phyloP scores from a whole-genome alignment of 1,140 invertebrate species.

The Trichogramma pretiosum region DNA sequence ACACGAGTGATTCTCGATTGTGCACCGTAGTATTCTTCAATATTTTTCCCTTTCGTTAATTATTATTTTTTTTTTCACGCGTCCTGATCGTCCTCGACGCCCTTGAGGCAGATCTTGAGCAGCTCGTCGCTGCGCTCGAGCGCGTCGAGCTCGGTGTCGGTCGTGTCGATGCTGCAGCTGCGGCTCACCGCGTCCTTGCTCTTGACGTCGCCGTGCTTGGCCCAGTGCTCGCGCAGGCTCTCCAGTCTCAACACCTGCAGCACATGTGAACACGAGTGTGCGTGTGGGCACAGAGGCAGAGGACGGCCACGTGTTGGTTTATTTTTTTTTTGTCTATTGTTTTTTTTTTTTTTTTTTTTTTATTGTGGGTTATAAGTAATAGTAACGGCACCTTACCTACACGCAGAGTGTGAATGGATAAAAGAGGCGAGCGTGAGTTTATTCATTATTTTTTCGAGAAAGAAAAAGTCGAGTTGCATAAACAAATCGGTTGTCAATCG shows the following conservation, averaged over 20 bases:
- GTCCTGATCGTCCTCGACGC: constrained; percentile 24
- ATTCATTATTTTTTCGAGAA: too few species aligned
- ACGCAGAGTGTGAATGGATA: too few species aligned
- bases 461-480: too few species aligned
- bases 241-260: constrained; percentile 60
- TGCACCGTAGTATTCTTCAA: background rate
- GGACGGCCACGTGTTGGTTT: too few species aligned
- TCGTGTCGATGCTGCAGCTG: constrained; percentile 44
- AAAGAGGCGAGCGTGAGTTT: too few species aligned
- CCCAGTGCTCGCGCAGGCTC: constrained; percentile 47
- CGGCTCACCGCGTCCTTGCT: constrained; percentile 28
- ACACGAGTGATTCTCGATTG: constrained; percentile 3
- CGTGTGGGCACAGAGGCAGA: too few species aligned
- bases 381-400: too few species aligned
- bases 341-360: too few species aligned
- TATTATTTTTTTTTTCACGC: background rate
- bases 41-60: background rate
- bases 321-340: too few species aligned
- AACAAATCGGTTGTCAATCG: too few species aligned
- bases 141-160: constrained; percentile 47
- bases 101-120: constrained; percentile 40
- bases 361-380: too few species aligned
- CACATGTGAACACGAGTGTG: too few species aligned
- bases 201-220: constrained; percentile 33
- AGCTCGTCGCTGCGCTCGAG: constrained; percentile 28